phyloP scores from a whole-genome alignment of 1,140 invertebrate species.

The Zaprionus camerounensis region DNA sequence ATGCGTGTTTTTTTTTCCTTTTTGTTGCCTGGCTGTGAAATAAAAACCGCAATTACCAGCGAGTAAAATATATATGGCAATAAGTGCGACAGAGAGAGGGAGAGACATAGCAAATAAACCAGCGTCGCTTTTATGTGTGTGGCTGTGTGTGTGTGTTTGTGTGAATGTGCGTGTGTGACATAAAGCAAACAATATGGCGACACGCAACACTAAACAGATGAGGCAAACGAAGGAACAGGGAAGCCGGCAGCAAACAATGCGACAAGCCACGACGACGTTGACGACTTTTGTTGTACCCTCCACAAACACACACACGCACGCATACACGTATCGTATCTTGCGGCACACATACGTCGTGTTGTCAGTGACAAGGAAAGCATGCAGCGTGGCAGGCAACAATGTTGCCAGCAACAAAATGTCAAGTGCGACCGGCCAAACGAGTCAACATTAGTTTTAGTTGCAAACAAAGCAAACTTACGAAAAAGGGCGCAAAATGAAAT shows the following conservation, averaged over 20 bases:
- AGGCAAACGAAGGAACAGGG: conserved; percentile 36
- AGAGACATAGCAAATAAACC: conserved; percentile 60
- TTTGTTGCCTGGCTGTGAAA: conserved; percentile 61
- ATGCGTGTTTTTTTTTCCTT: conserved; percentile 3
- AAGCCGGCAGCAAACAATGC: conserved; percentile 28
- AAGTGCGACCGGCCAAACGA: conserved; percentile 37
- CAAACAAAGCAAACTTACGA: conserved; percentile 39
- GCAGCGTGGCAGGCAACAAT: conserved; percentile 52
- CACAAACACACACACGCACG: conserved; percentile 29
- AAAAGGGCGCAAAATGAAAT: conserved; percentile 66
- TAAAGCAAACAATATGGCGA: conserved; percentile 81
- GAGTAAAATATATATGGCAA: conserved; percentile 72
- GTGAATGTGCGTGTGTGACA: conserved; percentile 63
- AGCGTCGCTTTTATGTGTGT: conserved; percentile 33
- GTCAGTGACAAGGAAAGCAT: conserved; percentile 29
- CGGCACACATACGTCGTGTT: conserved; percentile 29
- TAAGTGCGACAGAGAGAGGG: conserved; percentile 2
- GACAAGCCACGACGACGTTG: conserved; percentile 22
- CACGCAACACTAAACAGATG: conserved; percentile 77
- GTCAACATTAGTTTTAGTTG: conserved; percentile 67
- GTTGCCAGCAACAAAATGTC: conserved; percentile 61
- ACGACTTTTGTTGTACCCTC: conserved; percentile 50
- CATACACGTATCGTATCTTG: conserved; percentile 6
- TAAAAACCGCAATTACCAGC: conserved; percentile 82
- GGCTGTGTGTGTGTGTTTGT: conserved; percentile 35